phyloP scores from a whole-genome alignment of 1,140 invertebrate species.

The Cyclina sinensis region DNA sequence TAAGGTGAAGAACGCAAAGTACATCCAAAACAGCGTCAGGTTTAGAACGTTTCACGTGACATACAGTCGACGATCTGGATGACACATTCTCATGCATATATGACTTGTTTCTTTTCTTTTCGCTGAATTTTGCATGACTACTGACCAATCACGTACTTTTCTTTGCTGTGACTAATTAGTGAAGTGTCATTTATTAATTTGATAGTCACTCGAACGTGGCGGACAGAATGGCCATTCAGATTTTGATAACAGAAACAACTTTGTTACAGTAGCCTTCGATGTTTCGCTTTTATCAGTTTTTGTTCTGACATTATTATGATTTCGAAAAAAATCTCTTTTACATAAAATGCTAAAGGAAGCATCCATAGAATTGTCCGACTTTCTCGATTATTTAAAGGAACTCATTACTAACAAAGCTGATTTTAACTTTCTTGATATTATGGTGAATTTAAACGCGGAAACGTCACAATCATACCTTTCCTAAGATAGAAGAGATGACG shows the following conservation, averaged over 20 bases:
- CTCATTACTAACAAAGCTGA: neutral
- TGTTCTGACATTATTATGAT: too few species aligned
- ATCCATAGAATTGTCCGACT: too few species aligned
- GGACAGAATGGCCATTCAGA: neutral
- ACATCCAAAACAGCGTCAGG: neutral
- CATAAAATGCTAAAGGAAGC: too few species aligned
- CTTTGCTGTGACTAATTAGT: neutral
- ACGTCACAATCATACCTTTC: conserved; percentile 2
- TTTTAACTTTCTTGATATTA: neutral
- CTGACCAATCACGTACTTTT: neutral
- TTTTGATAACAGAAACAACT: too few species aligned
- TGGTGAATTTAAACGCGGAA: neutral
- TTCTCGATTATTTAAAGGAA: neutral
- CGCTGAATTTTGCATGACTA: neutral
- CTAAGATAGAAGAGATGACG: neutral
- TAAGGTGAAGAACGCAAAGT: neutral
- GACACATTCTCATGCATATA: conserved; percentile 5
- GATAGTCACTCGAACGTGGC: neutral
- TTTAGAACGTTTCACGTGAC: conserved; percentile 5
- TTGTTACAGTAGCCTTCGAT: too few species aligned
- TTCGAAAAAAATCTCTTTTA: too few species aligned
- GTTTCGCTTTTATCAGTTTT: too few species aligned
- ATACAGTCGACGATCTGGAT: neutral
- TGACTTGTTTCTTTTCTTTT: conserved; percentile 11
- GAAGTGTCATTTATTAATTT: neutral